These are phyloP conservation scores for Remorina albescens DNA, from an alignment of 2,797 vertebrate genomes.

Conservation along the genomic window DNA sequence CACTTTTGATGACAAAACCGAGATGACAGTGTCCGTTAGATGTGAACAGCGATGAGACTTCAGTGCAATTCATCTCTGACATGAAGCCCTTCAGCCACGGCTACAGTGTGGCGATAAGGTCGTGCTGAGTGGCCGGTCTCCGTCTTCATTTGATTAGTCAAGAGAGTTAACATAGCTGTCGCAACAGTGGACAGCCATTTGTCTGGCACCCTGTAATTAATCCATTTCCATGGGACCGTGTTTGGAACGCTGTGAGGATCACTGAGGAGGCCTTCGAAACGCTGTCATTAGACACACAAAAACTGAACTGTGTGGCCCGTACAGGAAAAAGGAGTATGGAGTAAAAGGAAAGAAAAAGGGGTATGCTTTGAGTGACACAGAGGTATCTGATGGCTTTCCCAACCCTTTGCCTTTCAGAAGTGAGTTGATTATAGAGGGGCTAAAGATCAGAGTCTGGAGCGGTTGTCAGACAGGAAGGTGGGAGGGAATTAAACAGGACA, in stretches of 20 bases:
- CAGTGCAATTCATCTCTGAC: slow-evolving; percentile 71
- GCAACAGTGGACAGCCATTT: slow-evolving; percentile 66
- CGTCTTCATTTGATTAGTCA: slow-evolving; percentile 78
- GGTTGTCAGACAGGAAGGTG: slow-evolving; percentile 32
- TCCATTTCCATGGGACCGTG: slow-evolving; percentile 73
- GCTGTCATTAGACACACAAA: slow-evolving; percentile 68
- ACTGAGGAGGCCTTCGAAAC: slow-evolving; percentile 66
- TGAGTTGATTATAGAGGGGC: slow-evolving; percentile 72
- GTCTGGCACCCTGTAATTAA: slow-evolving; percentile 79
- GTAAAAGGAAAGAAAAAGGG: no score
- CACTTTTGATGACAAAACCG: slow-evolving; percentile 29
- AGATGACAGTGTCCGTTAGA: slow-evolving; percentile 57
- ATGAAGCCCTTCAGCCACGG: slow-evolving; percentile 65
- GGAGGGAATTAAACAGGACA: slow-evolving; percentile 58
- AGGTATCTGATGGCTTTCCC: slow-evolving; percentile 48
- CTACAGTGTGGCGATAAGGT: slow-evolving; percentile 71
- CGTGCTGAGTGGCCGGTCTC: slow-evolving; percentile 71
- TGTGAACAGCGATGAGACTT: slow-evolving; percentile 30
- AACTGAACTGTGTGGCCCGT: slow-evolving; percentile 44
- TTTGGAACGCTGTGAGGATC: slow-evolving; percentile 65
- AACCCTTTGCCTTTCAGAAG: slow-evolving; percentile 48
- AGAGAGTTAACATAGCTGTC: slow-evolving; percentile 72
- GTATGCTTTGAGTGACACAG: slow-evolving; percentile 49
- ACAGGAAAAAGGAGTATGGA: slow-evolving; percentile 39
- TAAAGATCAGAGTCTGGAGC: slow-evolving; percentile 59